Percentiles rank a stretch among this genome's conserved stretches.
Conservation (phyloP, 2,888 invertebrate species). For the Protula sp. region DNA sequence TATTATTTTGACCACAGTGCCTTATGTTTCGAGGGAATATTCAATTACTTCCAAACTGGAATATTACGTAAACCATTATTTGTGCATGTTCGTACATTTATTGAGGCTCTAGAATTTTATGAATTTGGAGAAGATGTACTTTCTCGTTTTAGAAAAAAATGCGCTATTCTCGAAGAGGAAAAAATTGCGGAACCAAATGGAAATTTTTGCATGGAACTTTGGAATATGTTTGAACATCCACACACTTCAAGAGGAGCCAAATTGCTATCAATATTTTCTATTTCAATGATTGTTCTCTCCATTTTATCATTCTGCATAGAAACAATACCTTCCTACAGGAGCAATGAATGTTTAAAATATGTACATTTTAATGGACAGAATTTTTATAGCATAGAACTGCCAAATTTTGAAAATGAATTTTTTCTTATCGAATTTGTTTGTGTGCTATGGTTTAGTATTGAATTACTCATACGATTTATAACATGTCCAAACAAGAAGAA, state of each 20-base stretch:
- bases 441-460: constrained; percentile 48
- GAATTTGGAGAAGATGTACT: background rate
- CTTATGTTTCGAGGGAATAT: constrained; percentile 43
- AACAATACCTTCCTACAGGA: constrained; percentile 51
- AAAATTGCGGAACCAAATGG: background rate
- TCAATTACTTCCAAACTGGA: constrained; percentile 52
- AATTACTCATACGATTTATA: constrained; percentile 34
- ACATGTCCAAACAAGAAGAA: constrained; percentile 33
- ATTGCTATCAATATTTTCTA: constrained; percentile 50
- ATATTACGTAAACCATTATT: constrained; percentile 51
- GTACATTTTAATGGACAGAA: background rate
- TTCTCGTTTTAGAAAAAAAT: background rate
- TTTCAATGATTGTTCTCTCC: constrained; percentile 52
- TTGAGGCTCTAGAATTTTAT: constrained; percentile 48
- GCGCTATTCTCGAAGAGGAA: background rate
- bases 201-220: constrained; percentile 29
- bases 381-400: constrained; percentile 4
- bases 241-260: constrained; percentile 50
- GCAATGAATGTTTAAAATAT: constrained; percentile 25
- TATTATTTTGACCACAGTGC: constrained; percentile 48
- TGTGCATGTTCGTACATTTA: constrained; percentile 55
- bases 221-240: constrained; percentile 54
- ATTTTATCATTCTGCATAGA: constrained; percentile 55
- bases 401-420: constrained; percentile 33
- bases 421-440: constrained; percentile 46